phyloP scores from a whole-genome alignment of 2,888 invertebrate species.

The Lumbricus terrestris region DNA sequence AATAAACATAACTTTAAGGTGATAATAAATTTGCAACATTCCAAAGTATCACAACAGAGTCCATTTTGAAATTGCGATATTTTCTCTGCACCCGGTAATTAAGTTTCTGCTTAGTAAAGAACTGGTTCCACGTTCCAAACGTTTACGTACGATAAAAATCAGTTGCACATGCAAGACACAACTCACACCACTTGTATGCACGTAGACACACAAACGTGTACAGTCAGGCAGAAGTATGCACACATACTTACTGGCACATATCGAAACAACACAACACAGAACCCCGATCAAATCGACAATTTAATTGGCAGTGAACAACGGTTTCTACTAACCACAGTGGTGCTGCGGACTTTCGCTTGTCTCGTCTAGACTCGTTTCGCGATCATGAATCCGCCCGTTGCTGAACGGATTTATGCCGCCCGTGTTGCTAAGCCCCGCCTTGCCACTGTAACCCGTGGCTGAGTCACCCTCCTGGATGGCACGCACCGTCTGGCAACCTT shows the following conservation, averaged over 20 bases:
- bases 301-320: neutral
- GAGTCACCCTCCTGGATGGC: neutral
- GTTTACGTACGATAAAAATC: neutral
- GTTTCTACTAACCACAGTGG: slow-evolving; percentile 12
- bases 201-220: neutral
- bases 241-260: neutral
- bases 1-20: no score
- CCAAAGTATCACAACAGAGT: neutral
- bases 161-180: neutral
- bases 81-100: neutral
- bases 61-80: neutral
- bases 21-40: no score
- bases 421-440: neutral
- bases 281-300: neutral
- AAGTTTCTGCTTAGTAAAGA: neutral
- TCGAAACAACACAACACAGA: neutral
- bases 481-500: slow-evolving; percentile 4
- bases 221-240: neutral
- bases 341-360: slow-evolving; percentile 21
- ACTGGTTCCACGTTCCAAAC: neutral
- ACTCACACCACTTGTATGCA: neutral
- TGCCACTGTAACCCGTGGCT: neutral
- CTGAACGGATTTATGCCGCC: slow-evolving; percentile 12
- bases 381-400: slow-evolving; percentile 39
- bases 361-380: slow-evolving; percentile 26